Evolutionary conservation across 1,140 invertebrate genomes (phyloP), one percentile per base, ranked within the genome.

Genomic region (Augochlora pura): DNA sequence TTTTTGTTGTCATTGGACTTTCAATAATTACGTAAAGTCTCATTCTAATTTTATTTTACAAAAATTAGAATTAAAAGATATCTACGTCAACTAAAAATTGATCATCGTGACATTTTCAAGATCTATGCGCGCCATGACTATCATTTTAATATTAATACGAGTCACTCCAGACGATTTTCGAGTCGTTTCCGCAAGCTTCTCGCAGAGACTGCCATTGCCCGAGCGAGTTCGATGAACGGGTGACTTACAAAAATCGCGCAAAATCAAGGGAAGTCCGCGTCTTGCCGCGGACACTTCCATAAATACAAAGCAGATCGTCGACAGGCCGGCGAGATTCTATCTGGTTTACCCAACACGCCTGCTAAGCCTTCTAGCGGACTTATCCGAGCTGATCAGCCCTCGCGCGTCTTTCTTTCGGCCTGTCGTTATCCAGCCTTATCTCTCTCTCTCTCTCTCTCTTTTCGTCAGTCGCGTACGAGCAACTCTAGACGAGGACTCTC

Each of bases 281-380:
- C 27, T 64, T 64, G 46, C 46, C 67, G 32, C 65, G 23, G 57
- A 83, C 60, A 64, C 32, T 81, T 84, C 59, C 49, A 75, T 78
- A 79, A 86, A 86, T 82, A 75, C 71, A 18, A 14, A 62, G 59
- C 59, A 82, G 82, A 74, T 54, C 76, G 83, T 80, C 67, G 69
- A 80, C 77, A 78, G 16, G 21, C 67, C 72, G 77, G 46, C 72
- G 52, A 88, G 88, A 88, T 88, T 86, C 70, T 85, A 88, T 88
- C 86, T 81, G 38, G 60, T 86, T 76, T 83, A 74, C 46, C 77
- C 83, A 87, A 88, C 88, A 87, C 87, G 80, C 77, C 80, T 69
- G 86, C 63, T 63, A 80, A 84, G 75, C 81, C 86, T 79, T 72
- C 75, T 46, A 74, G 72, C 46, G 73, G 80, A 77, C 77, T 76